phyloP scores from a whole-genome alignment of 1,140 invertebrate species.

The Brachionus manjavacas region DNA sequence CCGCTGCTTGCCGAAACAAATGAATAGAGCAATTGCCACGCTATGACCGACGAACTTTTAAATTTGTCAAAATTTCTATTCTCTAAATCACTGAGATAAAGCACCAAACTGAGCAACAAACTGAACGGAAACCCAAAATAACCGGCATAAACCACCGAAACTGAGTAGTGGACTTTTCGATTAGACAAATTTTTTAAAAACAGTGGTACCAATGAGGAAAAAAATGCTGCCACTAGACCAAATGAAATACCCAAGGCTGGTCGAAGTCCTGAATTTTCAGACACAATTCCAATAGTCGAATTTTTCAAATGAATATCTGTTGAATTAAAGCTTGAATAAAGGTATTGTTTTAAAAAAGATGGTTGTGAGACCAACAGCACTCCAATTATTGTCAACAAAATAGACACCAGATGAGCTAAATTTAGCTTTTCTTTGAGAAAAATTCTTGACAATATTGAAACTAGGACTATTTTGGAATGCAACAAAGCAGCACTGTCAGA shows the following conservation, averaged over 20 bases:
- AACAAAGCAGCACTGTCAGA: slow-evolving; percentile 24
- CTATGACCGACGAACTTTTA: not conserved
- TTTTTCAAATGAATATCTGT: not conserved
- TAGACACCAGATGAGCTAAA: not conserved
- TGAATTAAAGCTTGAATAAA: not conserved
- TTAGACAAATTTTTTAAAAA: slow-evolving; percentile 37
- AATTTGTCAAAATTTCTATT: not conserved
- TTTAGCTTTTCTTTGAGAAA: slow-evolving; percentile 35
- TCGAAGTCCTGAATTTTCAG: not conserved
- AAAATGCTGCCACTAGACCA: not conserved
- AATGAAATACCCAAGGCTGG: not conserved
- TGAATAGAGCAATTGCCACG: slow-evolving; percentile 11
- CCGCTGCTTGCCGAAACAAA: slow-evolving; percentile 6
- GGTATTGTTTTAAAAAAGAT: not conserved
- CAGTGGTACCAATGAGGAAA: not conserved
- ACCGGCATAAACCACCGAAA: slow-evolving; percentile 19
- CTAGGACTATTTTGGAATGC: slow-evolving; percentile 14
- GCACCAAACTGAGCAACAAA: not conserved
- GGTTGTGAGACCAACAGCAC: slow-evolving; percentile 26
- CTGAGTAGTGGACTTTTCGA: slow-evolving; percentile 33
- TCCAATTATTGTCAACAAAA: slow-evolving; percentile 11
- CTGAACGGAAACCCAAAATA: slow-evolving; percentile 27
- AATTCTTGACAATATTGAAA: slow-evolving; percentile 14
- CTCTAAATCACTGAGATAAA: not conserved
- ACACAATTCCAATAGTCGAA: not conserved